Base-by-base conservation (phyloP, 2,888 invertebrate genomes). In the Leucophenga maculata region DNA sequence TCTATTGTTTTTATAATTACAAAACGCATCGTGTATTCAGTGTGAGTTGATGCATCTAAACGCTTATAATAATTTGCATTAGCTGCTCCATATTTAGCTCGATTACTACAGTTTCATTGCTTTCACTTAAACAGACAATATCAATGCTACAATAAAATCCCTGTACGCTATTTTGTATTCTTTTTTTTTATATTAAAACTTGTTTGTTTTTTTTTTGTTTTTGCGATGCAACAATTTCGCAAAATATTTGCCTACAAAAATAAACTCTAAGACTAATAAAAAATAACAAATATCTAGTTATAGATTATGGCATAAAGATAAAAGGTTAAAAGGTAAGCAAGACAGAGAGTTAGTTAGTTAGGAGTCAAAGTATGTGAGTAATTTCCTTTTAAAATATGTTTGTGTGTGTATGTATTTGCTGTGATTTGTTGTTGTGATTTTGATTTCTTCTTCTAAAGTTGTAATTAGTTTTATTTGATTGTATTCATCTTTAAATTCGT, bases 121-220 rank as follows among this genome's bases (percentile, higher is more conserved):
- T 39, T 60, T 31, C 14, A 16, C 20, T 39, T 62, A 62, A 20
- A 44, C 9, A 32, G 26, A 26, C 16, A 62, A 39, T 39, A 18
- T 55, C 70, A 78, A 78, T 74, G 75, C 86, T 86, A 86, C 86
- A 80, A 76, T 85, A 86, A 86, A 86, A 86, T 86, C 86, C 86
- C 86, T 86, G 86, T 86, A 86, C 83, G 81, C 81, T 80, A 77
- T 78, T 78, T 76, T 77, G 77, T 74, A 55, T 77, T 64, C 16
- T 64, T 18, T 22, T 22, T 44, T 44, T 62, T 39, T 62, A 26
- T 26, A 57, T 26, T 31, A 59, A n/a, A 59, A 16, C 32, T 59
- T 26, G 3, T 32, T 32, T 59, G 6, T 50, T 50, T 4, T 50
- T 11, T n/a, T 50, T 26, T 26, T 26, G 2, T 26, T 50, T 50